These are phyloP conservation scores for Brachionichthys hirsutus DNA, from an alignment of 2,113 vertebrate species.

Conservation along the genomic window DNA sequence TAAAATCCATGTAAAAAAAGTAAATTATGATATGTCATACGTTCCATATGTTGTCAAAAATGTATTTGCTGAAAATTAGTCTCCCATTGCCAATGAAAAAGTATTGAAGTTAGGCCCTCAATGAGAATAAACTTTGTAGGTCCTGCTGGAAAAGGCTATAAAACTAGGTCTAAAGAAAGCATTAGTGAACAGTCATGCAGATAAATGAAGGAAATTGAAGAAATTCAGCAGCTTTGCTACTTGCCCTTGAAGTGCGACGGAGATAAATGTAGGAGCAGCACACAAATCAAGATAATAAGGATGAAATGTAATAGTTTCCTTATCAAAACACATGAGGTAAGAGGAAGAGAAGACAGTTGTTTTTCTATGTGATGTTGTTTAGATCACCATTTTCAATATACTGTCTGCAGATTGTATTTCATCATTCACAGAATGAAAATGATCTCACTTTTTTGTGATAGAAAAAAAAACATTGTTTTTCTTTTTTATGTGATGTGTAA, in stretches of 20 bases:
- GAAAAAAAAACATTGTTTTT: background rate
- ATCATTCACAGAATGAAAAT: background rate
- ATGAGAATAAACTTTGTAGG: background rate
- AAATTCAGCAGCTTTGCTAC: constrained; percentile 1
- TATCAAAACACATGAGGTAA: too few relatives aligned
- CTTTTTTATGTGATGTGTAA: background rate
- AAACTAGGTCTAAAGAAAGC: background rate
- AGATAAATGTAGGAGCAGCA: background rate
- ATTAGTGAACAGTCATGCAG: constrained; percentile 15
- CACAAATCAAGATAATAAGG: background rate
- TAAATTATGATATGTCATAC: too few relatives aligned
- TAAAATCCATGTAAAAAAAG: too few relatives aligned
- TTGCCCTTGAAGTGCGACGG: constrained; percentile 2
- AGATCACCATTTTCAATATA: background rate
- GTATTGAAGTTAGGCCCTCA: too few relatives aligned
- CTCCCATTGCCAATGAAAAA: too few relatives aligned
- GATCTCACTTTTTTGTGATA: background rate
- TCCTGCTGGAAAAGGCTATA: background rate
- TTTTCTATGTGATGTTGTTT: background rate
- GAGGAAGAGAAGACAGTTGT: too few relatives aligned
- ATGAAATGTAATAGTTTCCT: background rate
- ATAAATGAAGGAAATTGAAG: constrained; percentile 10
- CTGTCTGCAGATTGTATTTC: background rate
- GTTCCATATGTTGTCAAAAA: too few relatives aligned
- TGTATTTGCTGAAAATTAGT: too few relatives aligned